Conservation (phyloP, 2,113 vertebrate genomes). For the Psilopogon haemacephalus region DNA sequence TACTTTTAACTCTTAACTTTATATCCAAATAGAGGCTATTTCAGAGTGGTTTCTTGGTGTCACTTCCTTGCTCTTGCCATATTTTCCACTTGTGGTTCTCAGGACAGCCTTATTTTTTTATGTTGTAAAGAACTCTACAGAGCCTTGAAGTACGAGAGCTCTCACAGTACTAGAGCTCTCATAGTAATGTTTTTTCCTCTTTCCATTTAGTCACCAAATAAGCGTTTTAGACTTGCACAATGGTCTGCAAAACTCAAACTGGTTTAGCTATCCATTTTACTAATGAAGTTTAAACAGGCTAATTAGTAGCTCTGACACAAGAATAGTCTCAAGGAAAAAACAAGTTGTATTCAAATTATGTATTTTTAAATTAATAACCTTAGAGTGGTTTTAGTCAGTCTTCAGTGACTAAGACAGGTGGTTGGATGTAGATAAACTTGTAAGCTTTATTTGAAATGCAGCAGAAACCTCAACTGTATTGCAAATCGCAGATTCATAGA, state of each 20-base stretch:
- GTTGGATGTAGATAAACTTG: background rate
- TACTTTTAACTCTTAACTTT: background rate
- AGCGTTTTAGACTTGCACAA: background rate
- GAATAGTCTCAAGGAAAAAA: background rate
- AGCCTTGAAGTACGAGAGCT: background rate
- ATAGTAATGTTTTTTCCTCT: background rate
- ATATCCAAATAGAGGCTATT: background rate
- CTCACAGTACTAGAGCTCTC: background rate
- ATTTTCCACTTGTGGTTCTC: background rate
- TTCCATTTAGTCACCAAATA: background rate
- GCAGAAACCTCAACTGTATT: background rate
- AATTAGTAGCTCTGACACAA: background rate
- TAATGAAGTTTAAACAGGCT: background rate
- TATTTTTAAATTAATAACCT: background rate
- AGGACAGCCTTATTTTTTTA: background rate
- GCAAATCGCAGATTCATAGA: background rate
- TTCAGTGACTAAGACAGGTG: background rate
- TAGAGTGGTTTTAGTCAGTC: background rate
- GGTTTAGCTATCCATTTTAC: background rate
- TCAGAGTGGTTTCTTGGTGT: background rate
- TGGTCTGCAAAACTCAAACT: slow-evolving; percentile 24
- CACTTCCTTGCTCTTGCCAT: background rate
- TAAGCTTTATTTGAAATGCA: background rate
- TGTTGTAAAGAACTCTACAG: background rate
- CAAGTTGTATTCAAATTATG: background rate